Evolutionary conservation across 2,888 invertebrate genomes (phyloP), one percentile per base, ranked within the genome.

Genomic region (Nymphalis polychloros): DNA sequence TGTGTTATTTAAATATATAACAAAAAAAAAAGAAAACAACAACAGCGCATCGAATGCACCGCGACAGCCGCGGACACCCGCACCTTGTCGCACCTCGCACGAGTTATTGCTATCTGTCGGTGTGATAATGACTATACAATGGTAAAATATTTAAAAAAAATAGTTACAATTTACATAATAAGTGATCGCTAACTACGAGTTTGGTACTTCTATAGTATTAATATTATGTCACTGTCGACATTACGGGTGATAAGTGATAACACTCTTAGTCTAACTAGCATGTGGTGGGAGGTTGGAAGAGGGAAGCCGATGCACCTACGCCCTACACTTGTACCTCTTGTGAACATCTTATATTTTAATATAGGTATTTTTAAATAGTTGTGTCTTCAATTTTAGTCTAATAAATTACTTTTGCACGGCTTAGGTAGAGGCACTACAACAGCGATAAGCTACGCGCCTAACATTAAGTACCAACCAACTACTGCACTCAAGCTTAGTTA

Each of bases 1-100:
- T 89, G 92, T 91, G 88, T 90, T 89, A 88, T 88, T 89, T 89
- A 92, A 92, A 92, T 92, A 92, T 92, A 90, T 92, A 92, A 92
- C 91, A 92, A 92, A 76, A 91, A 35, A 80, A 77, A 87, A 89
- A 86, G 84, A 86, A 88, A 86, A 88, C 89, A 91, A 91, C 91
- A 89, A 88, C 83, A 82, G 87, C 85, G 87, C 84, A 77, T 76
- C 80, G 84, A 79, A 81, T 81, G 80, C 80, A 82, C 81, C 82
- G 82, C 83, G 77, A 74, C 76, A 79, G 78, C 80, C 79, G 77
- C 80, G 81, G 72, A 76, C 75, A 55, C 73, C 75, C 76, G 79
- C 80, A 80, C 83, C 82, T 79, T 79, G 84, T 82, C 83, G 80
- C 85, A 79, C 84, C 81, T 81, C 85, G 79, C 83, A 82, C 85